Conservation (phyloP, 2,113 vertebrate genomes). For the Tonatia bakeri region DNA sequence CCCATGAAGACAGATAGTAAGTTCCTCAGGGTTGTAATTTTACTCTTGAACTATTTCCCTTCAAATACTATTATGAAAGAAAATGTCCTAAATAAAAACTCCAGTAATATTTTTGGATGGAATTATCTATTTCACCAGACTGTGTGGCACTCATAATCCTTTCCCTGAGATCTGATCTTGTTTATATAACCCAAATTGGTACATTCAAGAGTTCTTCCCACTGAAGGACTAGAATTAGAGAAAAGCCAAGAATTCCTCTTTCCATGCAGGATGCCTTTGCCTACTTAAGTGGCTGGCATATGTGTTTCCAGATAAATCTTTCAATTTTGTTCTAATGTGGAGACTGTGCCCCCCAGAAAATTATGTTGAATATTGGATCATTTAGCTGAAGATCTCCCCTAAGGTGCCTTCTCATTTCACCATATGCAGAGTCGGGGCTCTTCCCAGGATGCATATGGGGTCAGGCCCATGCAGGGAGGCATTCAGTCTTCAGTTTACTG, state of each 20-base stretch:
- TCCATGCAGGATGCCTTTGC: neutral
- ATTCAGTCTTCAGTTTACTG: neutral
- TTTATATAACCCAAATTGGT: neutral
- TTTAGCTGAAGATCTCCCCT: neutral
- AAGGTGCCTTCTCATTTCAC: neutral
- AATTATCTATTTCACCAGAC: neutral
- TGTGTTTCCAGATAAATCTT: neutral
- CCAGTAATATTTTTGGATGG: neutral
- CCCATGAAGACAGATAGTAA: neutral
- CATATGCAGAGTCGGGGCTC: neutral
- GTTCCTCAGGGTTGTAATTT: neutral
- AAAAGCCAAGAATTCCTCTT: neutral
- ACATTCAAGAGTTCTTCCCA: neutral
- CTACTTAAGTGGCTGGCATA: neutral
- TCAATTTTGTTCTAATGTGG: neutral
- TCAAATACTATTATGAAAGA: slow-evolving; percentile 14
- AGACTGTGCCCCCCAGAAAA: neutral
- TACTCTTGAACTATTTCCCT: slow-evolving; percentile 29
- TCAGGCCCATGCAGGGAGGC: neutral
- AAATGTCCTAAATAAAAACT: neutral
- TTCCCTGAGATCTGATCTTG: slow-evolving; percentile 24
- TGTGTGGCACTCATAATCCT: neutral
- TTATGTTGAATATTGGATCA: too few relatives aligned
- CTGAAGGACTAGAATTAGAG: neutral
- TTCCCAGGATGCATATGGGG: neutral